A percentile compares a stretch with the other conserved stretches of the same genome.
Evolutionary conservation across 2,888 invertebrate genomes (phyloP).

Genomic region (Nomada goodeniana): DNA sequence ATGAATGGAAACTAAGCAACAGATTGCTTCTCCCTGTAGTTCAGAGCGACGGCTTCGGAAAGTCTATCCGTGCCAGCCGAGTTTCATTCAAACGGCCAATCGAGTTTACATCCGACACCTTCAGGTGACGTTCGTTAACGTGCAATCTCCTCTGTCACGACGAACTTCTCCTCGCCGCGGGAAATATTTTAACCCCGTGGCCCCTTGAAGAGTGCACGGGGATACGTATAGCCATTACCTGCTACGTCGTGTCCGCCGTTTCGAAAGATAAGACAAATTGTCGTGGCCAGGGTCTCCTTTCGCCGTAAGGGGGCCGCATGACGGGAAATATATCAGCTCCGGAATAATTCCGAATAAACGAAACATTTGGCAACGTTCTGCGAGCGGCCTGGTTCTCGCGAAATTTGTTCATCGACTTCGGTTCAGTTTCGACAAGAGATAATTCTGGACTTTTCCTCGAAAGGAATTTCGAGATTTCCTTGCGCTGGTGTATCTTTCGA

Average conservation of each 20-base stretch:
- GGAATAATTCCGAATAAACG: not conserved
- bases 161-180: constrained; percentile 2
- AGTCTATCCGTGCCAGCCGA: constrained; percentile 52
- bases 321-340: constrained; percentile 11
- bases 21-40: constrained; percentile 62
- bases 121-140: constrained; percentile 67
- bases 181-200: not conserved
- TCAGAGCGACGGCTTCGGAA: constrained; percentile 49
- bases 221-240: constrained; percentile 16
- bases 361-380: too few relatives aligned
- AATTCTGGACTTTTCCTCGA: not conserved
- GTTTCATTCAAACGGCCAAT: constrained; percentile 65
- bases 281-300: not conserved
- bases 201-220: not conserved
- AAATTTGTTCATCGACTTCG: not conserved
- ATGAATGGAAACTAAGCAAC: constrained; percentile 67
- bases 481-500: too few relatives aligned
- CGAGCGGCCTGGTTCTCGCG: too few relatives aligned
- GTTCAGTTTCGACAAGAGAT: not conserved
- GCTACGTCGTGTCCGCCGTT: not conserved
- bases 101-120: constrained; percentile 67
- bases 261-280: constrained; percentile 13
- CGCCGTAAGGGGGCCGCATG: not conserved
- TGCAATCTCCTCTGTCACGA: constrained; percentile 60
- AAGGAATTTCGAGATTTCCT: not conserved